Evolutionary conservation across 2,888 invertebrate genomes (phyloP).

Genomic region (Sipha maydis): DNA sequence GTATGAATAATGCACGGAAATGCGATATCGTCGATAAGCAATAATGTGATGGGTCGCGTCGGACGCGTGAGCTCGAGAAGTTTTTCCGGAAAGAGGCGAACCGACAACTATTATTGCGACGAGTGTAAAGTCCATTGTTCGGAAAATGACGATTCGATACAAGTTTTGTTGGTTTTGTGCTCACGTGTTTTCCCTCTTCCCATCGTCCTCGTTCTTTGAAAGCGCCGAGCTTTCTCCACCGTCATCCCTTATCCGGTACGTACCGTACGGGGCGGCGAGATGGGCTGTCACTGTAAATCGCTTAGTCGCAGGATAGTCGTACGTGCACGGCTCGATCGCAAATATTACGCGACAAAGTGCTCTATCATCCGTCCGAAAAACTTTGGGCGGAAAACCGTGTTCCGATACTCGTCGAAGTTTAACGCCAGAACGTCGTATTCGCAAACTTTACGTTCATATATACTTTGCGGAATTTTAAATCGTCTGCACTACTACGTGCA

Average conservation of each 20-base stretch:
- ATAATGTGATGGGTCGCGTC: too few relatives aligned
- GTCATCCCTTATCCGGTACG: too few relatives aligned
- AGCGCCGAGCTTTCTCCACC: too few relatives aligned
- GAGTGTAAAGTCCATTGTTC: conserved; percentile 21
- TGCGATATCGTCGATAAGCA: too few relatives aligned
- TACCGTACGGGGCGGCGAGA: neutral
- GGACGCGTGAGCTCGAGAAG: neutral
- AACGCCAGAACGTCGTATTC: neutral
- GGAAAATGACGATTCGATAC: conserved; percentile 34
- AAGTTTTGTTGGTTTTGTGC: conserved; percentile 27
- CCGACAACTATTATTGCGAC: neutral
- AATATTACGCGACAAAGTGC: conserved; percentile 6
- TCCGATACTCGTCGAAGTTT: neutral
- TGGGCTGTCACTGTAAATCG: conserved; percentile 24
- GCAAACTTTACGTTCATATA: too few relatives aligned
- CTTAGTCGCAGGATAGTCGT: conserved; percentile 4
- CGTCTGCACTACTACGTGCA: too few relatives aligned
- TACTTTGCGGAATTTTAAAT: too few relatives aligned
- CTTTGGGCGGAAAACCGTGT: conserved; percentile 1
- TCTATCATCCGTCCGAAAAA: conserved; percentile 37
- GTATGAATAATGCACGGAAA: too few relatives aligned
- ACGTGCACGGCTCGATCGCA: neutral
- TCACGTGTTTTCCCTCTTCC: neutral
- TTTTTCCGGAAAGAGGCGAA: neutral
- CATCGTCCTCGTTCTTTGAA: neutral